These are phyloP conservation scores for Aphidius ervi DNA, from an alignment of 1,140 invertebrate species.

Conservation along the genomic window DNA sequence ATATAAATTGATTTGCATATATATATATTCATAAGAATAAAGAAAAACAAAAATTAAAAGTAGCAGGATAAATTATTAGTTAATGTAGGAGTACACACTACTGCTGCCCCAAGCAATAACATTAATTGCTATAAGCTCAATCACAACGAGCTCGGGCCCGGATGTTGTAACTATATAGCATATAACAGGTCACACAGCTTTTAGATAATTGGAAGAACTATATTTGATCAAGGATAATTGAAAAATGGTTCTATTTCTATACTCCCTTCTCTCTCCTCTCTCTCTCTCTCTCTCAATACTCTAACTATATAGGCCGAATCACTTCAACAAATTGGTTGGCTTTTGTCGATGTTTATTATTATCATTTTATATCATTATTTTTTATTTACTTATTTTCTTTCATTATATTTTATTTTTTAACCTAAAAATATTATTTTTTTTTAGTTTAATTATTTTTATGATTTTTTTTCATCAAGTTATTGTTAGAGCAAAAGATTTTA, in stretches of 20 bases:
- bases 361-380: not conserved
- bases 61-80: slow-evolving; percentile 14
- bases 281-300: not conserved
- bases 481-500: no score
- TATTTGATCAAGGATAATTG: slow-evolving; percentile 29
- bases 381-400: not conserved
- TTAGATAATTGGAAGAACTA: slow-evolving; percentile 27
- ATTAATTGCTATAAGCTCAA: slow-evolving; percentile 48
- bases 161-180: slow-evolving; percentile 19
- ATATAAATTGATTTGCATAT: no score
- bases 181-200: slow-evolving; percentile 26
- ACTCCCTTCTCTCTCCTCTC: slow-evolving; percentile 1
- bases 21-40: not conserved
- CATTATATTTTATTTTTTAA: not conserved
- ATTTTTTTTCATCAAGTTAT: not conserved
- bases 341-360: slow-evolving; percentile 15
- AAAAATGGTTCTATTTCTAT: slow-evolving; percentile 23
- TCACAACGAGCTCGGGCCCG: slow-evolving; percentile 32
- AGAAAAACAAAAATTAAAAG: slow-evolving; percentile 13
- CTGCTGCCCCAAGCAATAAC: slow-evolving; percentile 39
- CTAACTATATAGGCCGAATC: slow-evolving; percentile 9
- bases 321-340: slow-evolving; percentile 22
- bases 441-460: slow-evolving; percentile 3
- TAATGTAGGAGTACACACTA: slow-evolving; percentile 6
- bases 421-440: not conserved